Percentiles rank a stretch among this genome's conserved stretches.
Evolutionary conservation across 2,888 invertebrate species (phyloP).

Genomic region (Nemapogon koenigi): DNA sequence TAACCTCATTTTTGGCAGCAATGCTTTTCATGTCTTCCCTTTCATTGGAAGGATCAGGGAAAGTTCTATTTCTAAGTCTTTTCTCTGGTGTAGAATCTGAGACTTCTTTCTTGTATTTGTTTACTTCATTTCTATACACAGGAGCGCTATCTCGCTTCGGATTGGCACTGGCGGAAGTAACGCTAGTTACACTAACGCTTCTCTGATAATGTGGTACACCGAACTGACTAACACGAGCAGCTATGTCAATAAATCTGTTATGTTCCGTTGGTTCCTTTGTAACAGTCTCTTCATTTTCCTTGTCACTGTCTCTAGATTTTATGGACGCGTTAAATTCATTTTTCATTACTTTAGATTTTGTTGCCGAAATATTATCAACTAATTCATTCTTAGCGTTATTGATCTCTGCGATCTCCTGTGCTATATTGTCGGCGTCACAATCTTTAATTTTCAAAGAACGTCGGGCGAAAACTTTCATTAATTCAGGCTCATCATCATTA

Average conservation of each 20-base stretch:
- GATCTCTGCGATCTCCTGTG: conserved; percentile 61
- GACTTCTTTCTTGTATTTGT: conserved; percentile 58
- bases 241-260: conserved; percentile 40
- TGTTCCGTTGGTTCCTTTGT: conserved; percentile 35
- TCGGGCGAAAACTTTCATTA: conserved; percentile 83
- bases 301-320: conserved; percentile 74
- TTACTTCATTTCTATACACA: conserved; percentile 38
- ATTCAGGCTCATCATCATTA: conserved; percentile 76
- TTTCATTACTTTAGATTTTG: conserved; percentile 40
- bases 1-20: conserved; percentile 37
- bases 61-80: conserved; percentile 51
- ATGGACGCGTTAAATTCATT: conserved; percentile 59
- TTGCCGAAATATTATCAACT: conserved; percentile 26
- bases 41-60: conserved; percentile 55
- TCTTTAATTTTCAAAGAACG: conserved; percentile 83
- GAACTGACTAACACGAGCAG: conserved; percentile 50
- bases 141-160: conserved; percentile 52
- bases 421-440: conserved; percentile 65
- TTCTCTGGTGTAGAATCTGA: conserved; percentile 60
- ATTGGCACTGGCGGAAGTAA: conserved; percentile 22
- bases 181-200: conserved; percentile 50
- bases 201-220: conserved; percentile 50
- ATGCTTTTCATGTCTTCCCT: conserved; percentile 52
- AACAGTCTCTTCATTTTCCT: conserved; percentile 67
- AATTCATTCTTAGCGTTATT: conserved; percentile 38